Conservation (phyloP, 2,113 vertebrate species). For the Vanacampus margaritifer region DNA sequence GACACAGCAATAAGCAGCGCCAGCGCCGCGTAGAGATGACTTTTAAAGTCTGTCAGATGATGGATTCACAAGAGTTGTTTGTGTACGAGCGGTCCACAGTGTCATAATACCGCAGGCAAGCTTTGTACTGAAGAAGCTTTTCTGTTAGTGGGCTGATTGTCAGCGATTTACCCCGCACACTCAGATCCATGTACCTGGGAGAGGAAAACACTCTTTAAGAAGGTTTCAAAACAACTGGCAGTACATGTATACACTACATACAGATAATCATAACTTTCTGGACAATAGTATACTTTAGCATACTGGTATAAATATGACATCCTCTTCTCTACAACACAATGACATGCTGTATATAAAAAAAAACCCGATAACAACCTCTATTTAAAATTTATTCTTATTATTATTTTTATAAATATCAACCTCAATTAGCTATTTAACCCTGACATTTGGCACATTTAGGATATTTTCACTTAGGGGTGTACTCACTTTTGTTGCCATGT, state of each 20-base stretch:
- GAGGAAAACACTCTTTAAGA: background rate
- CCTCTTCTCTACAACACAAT: background rate
- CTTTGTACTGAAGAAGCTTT: slow-evolving; percentile 78
- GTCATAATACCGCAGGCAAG: slow-evolving; percentile 78
- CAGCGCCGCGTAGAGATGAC: slow-evolving; percentile 40
- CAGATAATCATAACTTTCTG: background rate
- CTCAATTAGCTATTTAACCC: no score
- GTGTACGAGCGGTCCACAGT: slow-evolving; percentile 72
- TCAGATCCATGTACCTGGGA: slow-evolving; percentile 79
- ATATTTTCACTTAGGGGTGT: no score
- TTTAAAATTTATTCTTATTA: no score
- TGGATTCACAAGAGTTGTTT: slow-evolving; percentile 70
- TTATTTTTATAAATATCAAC: no score
- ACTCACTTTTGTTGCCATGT: no score
- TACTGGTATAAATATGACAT: background rate
- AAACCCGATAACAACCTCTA: no score
- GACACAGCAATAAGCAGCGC: slow-evolving; percentile 39
- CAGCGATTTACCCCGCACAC: slow-evolving; percentile 64
- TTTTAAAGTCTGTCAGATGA: slow-evolving; percentile 51
- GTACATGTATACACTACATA: background rate
- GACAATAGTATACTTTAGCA: background rate
- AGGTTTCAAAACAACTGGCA: background rate
- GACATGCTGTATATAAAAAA: no score
- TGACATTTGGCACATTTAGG: no score
- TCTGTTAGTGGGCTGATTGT: slow-evolving; percentile 71